Percentiles rank a stretch among this genome's conserved stretches.
Evolutionary conservation across 2,888 invertebrate genomes (phyloP).

Genomic region (Hyposoter didymator): DNA sequence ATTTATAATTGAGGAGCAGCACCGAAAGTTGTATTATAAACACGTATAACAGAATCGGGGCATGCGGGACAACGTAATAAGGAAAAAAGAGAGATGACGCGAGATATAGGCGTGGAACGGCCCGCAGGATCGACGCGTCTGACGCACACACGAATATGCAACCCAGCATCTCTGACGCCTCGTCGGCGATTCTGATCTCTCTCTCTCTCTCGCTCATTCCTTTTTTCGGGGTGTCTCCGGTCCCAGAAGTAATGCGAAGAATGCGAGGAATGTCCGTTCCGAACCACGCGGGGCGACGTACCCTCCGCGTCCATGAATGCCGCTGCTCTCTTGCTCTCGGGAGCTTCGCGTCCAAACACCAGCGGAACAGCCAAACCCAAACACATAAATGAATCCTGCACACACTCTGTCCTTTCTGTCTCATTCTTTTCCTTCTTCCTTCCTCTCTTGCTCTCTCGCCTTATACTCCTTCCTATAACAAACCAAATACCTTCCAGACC

Average conservation of each 20-base stretch:
- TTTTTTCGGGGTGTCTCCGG: constrained; percentile 45
- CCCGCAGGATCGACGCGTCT: constrained; percentile 64
- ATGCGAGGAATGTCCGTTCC: constrained; percentile 64
- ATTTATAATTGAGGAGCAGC: not conserved
- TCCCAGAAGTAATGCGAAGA: constrained; percentile 65
- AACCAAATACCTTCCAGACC: constrained; percentile 62
- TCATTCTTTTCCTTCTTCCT: not conserved
- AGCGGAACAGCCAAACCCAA: constrained; percentile 39
- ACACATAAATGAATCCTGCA: constrained; percentile 46
- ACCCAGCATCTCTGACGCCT: constrained; percentile 51
- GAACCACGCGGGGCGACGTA: constrained; percentile 50
- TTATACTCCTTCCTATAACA: constrained; percentile 21
- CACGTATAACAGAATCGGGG: constrained; percentile 51
- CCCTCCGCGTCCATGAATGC: constrained; percentile 60
- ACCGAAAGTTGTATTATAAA: constrained; percentile 57
- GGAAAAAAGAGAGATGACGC: constrained; percentile 25
- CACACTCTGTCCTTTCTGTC: not conserved
- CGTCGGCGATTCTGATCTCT: constrained; percentile 62
- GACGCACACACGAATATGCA: constrained; percentile 65
- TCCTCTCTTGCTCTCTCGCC: not conserved
- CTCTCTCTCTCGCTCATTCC: constrained; percentile 2
- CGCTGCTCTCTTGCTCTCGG: constrained; percentile 40
- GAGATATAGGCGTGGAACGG: constrained; percentile 61
- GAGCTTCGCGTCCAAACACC: constrained; percentile 38
- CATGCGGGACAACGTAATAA: constrained; percentile 49